Conservation (phyloP, 1,140 invertebrate genomes). For the Eufriesea mexicana region DNA sequence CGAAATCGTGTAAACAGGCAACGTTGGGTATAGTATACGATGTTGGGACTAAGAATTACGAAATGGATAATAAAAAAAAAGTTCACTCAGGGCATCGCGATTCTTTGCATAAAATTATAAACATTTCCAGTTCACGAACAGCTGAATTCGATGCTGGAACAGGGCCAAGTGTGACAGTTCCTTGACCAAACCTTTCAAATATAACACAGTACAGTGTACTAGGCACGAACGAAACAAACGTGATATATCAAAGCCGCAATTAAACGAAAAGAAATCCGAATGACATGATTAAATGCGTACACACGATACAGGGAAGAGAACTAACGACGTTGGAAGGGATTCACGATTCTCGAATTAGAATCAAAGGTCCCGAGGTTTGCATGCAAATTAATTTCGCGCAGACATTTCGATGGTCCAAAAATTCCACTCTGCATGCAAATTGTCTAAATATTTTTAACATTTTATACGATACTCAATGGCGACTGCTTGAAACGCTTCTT, state of each 20-base stretch:
- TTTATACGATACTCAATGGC: neutral
- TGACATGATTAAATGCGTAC: constrained; percentile 37
- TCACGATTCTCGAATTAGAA: constrained; percentile 30
- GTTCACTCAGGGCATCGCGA: neutral
- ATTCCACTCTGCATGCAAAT: neutral
- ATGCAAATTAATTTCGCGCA: constrained; percentile 1
- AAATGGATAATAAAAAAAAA: neutral
- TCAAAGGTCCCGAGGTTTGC: neutral
- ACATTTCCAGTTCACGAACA: neutral
- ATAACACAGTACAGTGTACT: neutral
- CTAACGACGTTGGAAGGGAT: constrained; percentile 20
- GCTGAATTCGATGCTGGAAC: constrained; percentile 28
- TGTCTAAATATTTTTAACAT: neutral
- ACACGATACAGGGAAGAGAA: neutral
- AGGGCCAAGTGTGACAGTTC: constrained; percentile 56
- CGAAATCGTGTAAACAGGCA: neutral
- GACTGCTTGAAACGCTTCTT: neutral
- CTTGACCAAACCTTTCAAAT: constrained; percentile 57
- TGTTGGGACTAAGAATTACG: neutral
- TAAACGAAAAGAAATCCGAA: neutral
- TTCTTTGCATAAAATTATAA: constrained; percentile 18
- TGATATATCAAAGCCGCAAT: neutral
- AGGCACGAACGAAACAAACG: constrained; percentile 6
- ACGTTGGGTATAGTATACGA: neutral
- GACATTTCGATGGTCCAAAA: neutral